These are phyloP conservation scores for Lepisosteus oculatus DNA, from an alignment of 2,113 vertebrate genomes.

Conservation along the genomic window DNA sequence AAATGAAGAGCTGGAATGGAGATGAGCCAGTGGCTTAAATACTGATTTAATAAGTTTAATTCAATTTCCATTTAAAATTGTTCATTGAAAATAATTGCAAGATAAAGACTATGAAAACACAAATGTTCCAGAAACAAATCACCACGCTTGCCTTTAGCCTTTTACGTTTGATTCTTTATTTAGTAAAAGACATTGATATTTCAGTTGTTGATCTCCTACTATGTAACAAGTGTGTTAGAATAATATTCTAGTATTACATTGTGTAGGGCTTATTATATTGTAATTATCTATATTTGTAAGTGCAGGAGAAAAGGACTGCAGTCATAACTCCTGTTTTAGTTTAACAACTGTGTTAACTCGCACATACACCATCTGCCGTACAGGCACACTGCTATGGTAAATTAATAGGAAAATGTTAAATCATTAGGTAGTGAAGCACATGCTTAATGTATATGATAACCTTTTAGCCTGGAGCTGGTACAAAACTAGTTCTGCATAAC, in stretches of 20 bases:
- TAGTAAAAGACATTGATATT: too few species aligned
- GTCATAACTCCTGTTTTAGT: not conserved
- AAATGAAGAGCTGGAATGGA: too few species aligned
- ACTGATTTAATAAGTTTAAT: too few species aligned
- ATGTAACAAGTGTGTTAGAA: not conserved
- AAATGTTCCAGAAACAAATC: too few species aligned
- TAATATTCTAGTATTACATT: not conserved
- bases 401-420: not conserved
- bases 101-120: too few species aligned
- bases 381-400: not conserved
- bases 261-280: not conserved
- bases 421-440: not conserved
- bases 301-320: not conserved
- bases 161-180: too few species aligned
- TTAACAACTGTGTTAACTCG: not conserved
- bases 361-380: not conserved
- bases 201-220: conserved; percentile 3
- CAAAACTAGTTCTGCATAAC: not conserved
- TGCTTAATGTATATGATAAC: not conserved
- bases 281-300: not conserved
- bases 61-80: too few species aligned
- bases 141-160: too few species aligned
- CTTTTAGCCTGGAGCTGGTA: not conserved
- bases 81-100: too few species aligned
- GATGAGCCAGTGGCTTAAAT: too few species aligned